Conservation (phyloP, 2,113 vertebrate species). For the Puntigrus tetrazona region DNA sequence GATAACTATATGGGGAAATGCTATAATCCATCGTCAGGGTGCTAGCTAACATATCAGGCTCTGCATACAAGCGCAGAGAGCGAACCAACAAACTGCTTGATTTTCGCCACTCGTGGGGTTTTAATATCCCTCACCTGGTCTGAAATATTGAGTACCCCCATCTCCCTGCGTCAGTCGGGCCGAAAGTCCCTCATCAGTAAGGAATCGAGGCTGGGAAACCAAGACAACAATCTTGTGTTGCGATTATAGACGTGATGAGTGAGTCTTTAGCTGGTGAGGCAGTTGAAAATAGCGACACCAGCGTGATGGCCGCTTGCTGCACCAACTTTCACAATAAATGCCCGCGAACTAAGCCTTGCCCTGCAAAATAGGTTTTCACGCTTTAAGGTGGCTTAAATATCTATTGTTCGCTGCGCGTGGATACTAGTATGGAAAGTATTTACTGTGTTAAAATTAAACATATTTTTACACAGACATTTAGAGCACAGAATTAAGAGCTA, state of each 20-base stretch:
- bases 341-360: not conserved
- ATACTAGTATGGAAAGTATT: too few relatives aligned
- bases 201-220: constrained; percentile 34
- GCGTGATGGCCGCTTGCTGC: constrained; percentile 27
- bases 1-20: not conserved
- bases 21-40: not conserved
- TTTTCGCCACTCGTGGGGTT: not conserved
- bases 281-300: constrained; percentile 44
- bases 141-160: constrained; percentile 89
- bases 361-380: not conserved
- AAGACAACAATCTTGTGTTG: constrained; percentile 27
- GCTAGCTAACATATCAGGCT: constrained; percentile 23
- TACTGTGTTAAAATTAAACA: too few relatives aligned
- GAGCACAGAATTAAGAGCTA: too few relatives aligned
- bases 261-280: constrained; percentile 36
- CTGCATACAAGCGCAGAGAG: constrained; percentile 1
- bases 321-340: constrained; percentile 34
- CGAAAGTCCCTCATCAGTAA: constrained; percentile 79
- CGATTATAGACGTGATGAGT: constrained; percentile 23
- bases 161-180: constrained; percentile 82
- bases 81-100: not conserved
- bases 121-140: constrained; percentile 81
- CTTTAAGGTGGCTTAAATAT: too few relatives aligned
- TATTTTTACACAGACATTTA: too few relatives aligned
- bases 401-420: too few relatives aligned